phyloP scores from a whole-genome alignment of 1,140 invertebrate species.

The Marisa cornuarietis region DNA sequence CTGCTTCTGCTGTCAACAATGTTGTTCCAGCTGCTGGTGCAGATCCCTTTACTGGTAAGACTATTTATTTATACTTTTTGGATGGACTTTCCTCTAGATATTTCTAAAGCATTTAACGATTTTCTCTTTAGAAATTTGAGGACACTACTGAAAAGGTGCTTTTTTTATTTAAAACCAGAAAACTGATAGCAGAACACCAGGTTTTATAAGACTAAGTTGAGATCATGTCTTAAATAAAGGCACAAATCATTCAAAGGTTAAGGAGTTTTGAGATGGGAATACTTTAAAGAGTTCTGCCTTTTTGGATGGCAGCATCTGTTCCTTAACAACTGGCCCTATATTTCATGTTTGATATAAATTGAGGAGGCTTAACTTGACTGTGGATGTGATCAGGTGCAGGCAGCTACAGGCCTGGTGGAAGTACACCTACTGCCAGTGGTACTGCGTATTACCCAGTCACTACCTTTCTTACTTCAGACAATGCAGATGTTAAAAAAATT shows the following conservation, averaged over 20 bases:
- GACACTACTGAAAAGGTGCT: too few species aligned
- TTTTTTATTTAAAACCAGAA: too few species aligned
- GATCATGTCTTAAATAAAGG: too few species aligned
- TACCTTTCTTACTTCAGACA: slow-evolving; percentile 73
- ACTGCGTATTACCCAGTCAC: slow-evolving; percentile 67
- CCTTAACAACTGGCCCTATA: too few species aligned
- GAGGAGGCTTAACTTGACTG: background rate
- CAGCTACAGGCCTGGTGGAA: slow-evolving; percentile 36
- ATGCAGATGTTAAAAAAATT: slow-evolving; percentile 73
- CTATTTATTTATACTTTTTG: background rate
- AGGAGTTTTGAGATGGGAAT: too few species aligned
- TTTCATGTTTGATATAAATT: background rate
- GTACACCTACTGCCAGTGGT: slow-evolving; percentile 9
- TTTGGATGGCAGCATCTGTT: background rate
- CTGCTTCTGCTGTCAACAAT: background rate
- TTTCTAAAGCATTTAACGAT: too few species aligned
- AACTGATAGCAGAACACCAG: too few species aligned
- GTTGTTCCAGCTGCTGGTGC: slow-evolving; percentile 1
- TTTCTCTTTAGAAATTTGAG: too few species aligned
- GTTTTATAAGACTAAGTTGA: too few species aligned
- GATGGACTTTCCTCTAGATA: background rate
- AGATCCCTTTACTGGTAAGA: slow-evolving; percentile 41
- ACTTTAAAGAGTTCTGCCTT: too few species aligned
- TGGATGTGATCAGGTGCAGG: slow-evolving; percentile 33
- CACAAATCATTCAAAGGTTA: too few species aligned